Evolutionary conservation across 2,797 vertebrate genomes (phyloP).

Genomic region (Clarias fuscus): DNA sequence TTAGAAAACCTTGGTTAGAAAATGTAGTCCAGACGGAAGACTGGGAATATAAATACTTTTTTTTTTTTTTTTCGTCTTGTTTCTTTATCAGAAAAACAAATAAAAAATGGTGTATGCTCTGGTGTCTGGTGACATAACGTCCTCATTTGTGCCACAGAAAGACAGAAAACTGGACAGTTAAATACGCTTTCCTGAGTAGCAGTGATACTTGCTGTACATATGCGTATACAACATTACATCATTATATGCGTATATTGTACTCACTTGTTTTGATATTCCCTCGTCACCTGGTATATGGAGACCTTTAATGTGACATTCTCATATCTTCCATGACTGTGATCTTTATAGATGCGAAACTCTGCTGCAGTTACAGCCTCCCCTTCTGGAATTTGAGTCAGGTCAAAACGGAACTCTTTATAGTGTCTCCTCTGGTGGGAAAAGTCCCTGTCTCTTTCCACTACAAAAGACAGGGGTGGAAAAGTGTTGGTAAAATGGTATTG

Average conservation of each 20-base stretch:
- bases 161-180: not conserved
- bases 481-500: conserved; percentile 44
- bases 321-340: conserved; percentile 87
- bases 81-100: not conserved
- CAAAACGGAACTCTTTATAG: conserved; percentile 98
- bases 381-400: conserved; percentile 96
- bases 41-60: not conserved
- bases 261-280: conserved; percentile 93
- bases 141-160: not conserved
- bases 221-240: not conserved
- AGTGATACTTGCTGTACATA: not conserved
- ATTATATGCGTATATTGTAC: conserved; percentile 40
- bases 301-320: conserved; percentile 96
- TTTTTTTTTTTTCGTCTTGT: not conserved
- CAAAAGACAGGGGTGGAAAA: conserved; percentile 52
- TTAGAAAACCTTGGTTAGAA: not conserved
- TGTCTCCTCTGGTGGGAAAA: conserved; percentile 97
- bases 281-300: conserved; percentile 94
- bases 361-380: conserved; percentile 96
- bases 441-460: conserved; percentile 98
- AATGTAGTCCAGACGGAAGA: conserved; percentile 12
- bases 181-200: not conserved
- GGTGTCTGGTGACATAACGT: too few species aligned
- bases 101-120: not conserved
- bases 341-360: conserved; percentile 98